These are phyloP conservation scores for Xiphophorus couchianus DNA, from an alignment of 2,113 vertebrate genomes.

Conservation along the genomic window DNA sequence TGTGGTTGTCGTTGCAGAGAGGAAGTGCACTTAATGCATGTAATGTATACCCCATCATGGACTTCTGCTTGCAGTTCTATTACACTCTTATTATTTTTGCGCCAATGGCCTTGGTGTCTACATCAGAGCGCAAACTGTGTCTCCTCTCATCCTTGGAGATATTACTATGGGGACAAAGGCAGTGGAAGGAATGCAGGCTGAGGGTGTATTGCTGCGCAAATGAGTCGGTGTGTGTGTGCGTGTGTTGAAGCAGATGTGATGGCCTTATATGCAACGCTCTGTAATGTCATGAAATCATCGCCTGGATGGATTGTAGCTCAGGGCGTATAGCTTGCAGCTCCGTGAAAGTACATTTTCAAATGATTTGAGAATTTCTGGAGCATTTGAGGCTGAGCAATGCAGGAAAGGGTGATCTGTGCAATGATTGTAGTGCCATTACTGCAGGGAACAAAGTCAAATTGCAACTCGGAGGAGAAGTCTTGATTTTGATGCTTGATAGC, in stretches of 20 bases:
- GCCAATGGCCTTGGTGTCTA: neutral
- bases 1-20: neutral
- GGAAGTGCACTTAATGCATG: constrained; percentile 3
- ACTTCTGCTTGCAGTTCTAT: neutral
- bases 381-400: constrained; percentile 45
- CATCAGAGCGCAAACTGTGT: neutral
- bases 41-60: neutral
- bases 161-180: constrained; percentile 26
- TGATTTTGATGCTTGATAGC: constrained; percentile 15
- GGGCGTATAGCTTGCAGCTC: constrained; percentile 24
- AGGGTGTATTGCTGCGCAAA: constrained; percentile 41
- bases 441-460: constrained; percentile 27
- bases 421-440: constrained; percentile 52
- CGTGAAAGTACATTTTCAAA: constrained; percentile 56
- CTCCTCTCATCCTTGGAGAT: constrained; percentile 32
- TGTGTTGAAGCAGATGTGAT: constrained; percentile 50
- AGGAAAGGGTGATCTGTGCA: constrained; percentile 54
- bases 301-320: constrained; percentile 46
- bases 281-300: constrained; percentile 56
- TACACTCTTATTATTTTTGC: neutral
- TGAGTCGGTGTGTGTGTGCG: constrained; percentile 38
- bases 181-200: constrained; percentile 40
- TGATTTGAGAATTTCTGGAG: constrained; percentile 56
- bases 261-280: constrained; percentile 42
- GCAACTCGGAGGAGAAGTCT: constrained; percentile 21